A percentile compares a stretch with the other conserved stretches of the same genome.
These are phyloP conservation scores for Lepilemur ruficaudatus DNA, from an alignment of 2,797 vertebrate species.

Conservation along the genomic window DNA sequence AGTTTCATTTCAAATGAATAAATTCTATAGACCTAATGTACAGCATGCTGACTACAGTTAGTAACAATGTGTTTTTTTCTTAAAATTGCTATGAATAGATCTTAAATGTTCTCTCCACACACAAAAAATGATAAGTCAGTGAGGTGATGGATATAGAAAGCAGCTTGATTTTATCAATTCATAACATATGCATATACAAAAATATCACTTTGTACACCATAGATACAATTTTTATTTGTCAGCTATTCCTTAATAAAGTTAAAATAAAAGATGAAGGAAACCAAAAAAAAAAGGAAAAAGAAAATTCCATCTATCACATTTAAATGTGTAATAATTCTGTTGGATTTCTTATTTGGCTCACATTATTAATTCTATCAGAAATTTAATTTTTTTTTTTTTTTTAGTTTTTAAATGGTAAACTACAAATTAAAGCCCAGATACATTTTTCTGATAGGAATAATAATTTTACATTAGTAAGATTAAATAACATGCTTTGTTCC, in stretches of 20 bases:
- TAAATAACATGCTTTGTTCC: not conserved
- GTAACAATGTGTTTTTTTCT: not conserved
- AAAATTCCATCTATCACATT: not conserved
- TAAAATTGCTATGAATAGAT: not conserved
- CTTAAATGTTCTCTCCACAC: not conserved
- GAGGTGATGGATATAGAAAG: not conserved
- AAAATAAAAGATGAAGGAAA: not conserved
- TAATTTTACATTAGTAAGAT: not conserved
- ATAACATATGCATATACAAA: not conserved
- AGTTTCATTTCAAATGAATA: not conserved
- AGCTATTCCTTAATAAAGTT: not conserved
- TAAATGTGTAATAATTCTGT: not conserved
- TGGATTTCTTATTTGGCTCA: not conserved
- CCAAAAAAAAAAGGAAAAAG: not conserved
- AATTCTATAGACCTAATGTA: not conserved
- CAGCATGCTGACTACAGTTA: not conserved
- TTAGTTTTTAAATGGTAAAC: not conserved
- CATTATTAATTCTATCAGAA: not conserved
- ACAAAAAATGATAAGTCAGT: not conserved
- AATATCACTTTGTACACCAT: not conserved
- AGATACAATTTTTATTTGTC: not conserved
- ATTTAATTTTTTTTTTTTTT: not conserved
- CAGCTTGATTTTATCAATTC: not conserved
- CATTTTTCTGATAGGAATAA: not conserved
- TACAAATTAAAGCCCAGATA: not conserved